A percentile compares a stretch with the other conserved stretches of the same genome.
Conservation (phyloP, 1,140 invertebrate species). For the Neodiprion virginianus region DNA sequence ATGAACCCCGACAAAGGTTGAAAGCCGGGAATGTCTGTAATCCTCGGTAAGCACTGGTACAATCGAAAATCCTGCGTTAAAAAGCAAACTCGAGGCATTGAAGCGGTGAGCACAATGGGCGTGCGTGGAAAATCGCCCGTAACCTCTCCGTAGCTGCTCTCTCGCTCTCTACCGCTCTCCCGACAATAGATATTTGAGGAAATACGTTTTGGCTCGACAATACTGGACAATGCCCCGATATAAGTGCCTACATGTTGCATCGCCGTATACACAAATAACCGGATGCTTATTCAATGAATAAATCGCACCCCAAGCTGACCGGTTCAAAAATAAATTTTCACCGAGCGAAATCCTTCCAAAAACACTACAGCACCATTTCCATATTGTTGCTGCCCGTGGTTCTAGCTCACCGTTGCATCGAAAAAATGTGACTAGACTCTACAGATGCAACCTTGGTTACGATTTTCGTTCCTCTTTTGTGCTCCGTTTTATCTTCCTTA, state of each 20-base stretch:
- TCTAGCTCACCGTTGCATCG: too few species aligned
- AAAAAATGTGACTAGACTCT: too few species aligned
- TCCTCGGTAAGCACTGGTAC: neutral
- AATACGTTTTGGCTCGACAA: neutral
- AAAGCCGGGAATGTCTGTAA: conserved; percentile 4
- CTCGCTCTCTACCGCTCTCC: neutral
- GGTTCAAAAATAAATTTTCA: too few species aligned
- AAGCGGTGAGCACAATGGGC: neutral
- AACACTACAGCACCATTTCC: too few species aligned
- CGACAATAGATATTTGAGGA: conserved; percentile 1
- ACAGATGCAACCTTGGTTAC: too few species aligned
- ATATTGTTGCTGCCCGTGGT: too few species aligned
- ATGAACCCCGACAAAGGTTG: neutral
- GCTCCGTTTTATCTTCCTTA: too few species aligned
- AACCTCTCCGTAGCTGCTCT: neutral
- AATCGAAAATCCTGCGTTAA: conserved; percentile 4
- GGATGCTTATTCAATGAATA: conserved; percentile 1
- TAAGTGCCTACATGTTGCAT: conserved; percentile 7
- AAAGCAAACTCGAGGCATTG: conserved; percentile 7
- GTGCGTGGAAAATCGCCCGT: conserved; percentile 6
- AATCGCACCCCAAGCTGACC: neutral
- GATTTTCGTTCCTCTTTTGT: too few species aligned
- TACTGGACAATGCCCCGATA: neutral
- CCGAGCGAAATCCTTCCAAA: too few species aligned
- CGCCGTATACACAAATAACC: neutral